phyloP scores from a whole-genome alignment of 2,888 invertebrate genomes.

The Drosophila tanythrix region DNA sequence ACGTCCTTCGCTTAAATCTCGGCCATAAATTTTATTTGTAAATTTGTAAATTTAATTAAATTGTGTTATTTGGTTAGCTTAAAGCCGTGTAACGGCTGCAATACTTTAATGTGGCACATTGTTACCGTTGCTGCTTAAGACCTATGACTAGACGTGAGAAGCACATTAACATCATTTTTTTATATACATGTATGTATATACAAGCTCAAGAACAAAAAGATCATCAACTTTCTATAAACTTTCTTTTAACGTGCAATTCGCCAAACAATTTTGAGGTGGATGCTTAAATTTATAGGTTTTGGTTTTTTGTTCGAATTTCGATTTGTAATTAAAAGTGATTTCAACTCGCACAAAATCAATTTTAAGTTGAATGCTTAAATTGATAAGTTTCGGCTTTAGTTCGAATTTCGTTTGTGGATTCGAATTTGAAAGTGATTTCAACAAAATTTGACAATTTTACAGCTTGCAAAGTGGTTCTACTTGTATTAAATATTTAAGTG shows the following conservation, averaged over 20 bases:
- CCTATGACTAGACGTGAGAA: slow-evolving; percentile 56
- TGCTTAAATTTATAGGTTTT: slow-evolving; percentile 9
- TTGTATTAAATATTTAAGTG: background rate
- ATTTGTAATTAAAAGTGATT: background rate
- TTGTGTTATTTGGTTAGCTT: slow-evolving; percentile 52
- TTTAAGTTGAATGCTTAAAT: background rate
- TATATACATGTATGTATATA: slow-evolving; percentile 12
- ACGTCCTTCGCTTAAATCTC: slow-evolving; percentile 27
- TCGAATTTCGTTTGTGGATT: background rate
- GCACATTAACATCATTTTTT: slow-evolving; percentile 34
- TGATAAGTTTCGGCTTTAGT: background rate
- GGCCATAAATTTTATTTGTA: slow-evolving; percentile 31
- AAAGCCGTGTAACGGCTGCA: slow-evolving; percentile 70
- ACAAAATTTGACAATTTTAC: background rate
- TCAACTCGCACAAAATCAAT: background rate
- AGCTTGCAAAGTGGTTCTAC: background rate
- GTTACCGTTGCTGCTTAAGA: slow-evolving; percentile 19
- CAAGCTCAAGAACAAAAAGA: slow-evolving; percentile 33
- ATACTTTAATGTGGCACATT: slow-evolving; percentile 57
- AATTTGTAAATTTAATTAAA: slow-evolving; percentile 26
- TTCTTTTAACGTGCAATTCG: slow-evolving; percentile 5
- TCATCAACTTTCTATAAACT: slow-evolving; percentile 26
- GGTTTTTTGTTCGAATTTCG: background rate
- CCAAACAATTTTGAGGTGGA: slow-evolving; percentile 3
- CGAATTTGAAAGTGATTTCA: background rate